Base-by-base conservation (phyloP, 2,113 vertebrate genomes). In the Serinus canaria region DNA sequence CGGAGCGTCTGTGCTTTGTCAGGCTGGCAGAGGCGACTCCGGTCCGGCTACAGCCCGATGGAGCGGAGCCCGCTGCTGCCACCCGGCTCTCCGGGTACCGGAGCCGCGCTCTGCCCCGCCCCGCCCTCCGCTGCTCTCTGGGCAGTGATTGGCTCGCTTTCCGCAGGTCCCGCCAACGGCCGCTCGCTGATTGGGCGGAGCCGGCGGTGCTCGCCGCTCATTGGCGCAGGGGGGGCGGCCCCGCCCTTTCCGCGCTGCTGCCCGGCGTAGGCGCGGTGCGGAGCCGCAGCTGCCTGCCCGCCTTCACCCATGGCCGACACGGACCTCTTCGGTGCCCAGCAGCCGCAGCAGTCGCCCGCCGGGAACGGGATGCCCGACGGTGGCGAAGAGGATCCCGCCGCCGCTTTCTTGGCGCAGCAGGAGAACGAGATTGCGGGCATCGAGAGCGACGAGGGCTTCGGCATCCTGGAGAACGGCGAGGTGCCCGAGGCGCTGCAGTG, bases 401-500 rank as follows among this genome's bases (percentile, higher is more conserved):
- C 99, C 28, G 99, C 98, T 2, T 99, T 99, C 91, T 81, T 99
- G 97, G 98, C 98, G 68, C 99, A 99, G 96, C 99, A 99, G 90
- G 98, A 99, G 96, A 99, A 98, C 86, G 99, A 99, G 96, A 99
- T 99, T 80, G 99, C 99, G 46, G 99, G 98, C 76, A 99, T 99
- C 39, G 99, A 99, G 96, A 99, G 98, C 95, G 99, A 99, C 91
- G 98, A 98, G 94, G 99, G 98, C 80, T 99, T 98, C 98, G 98
- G 97, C 97, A 99, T 99, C 98, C 98, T 99, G 93, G 99, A 99
- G 98, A 96, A 98, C 73, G 98, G 99, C 97, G 98, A 99, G 20
- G 97, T 99, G 23, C 99, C 99, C 7, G 94, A 97, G 33, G 98
- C 97, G 46, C 92, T 99, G 15, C 97, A 96, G 53, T 98, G 97